phyloP scores from a whole-genome alignment of 2,888 invertebrate species.

The Dolichomitus sp. region DNA sequence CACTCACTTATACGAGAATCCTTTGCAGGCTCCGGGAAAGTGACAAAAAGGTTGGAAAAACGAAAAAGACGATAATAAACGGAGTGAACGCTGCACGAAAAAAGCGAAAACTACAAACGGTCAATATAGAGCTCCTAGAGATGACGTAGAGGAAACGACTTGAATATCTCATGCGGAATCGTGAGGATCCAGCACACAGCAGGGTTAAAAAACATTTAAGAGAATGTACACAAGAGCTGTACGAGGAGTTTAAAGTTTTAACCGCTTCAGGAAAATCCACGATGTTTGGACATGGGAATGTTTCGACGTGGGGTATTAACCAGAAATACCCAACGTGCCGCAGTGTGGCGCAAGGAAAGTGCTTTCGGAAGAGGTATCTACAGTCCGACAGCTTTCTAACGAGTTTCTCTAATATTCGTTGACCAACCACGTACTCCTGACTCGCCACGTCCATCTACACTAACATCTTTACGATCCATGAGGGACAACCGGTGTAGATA shows the following conservation, averaged over 20 bases:
- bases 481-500: background rate
- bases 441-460: background rate
- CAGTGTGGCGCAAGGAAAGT: background rate
- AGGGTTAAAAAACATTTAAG: background rate
- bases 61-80: conserved; percentile 7
- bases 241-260: background rate
- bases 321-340: background rate
- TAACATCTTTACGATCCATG: conserved; percentile 25
- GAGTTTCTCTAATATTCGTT: conserved; percentile 45
- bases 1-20: conserved; percentile 13
- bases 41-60: background rate
- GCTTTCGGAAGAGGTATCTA: background rate
- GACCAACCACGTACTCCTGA: background rate
- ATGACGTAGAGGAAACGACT: background rate
- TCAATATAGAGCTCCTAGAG: background rate
- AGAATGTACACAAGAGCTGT: background rate
- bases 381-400: conserved; percentile 30
- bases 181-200: background rate
- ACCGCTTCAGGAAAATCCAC: conserved; percentile 1
- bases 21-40: conserved; percentile 34
- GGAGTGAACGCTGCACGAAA: background rate
- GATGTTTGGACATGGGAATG: conserved; percentile 10
- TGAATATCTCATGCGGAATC: background rate
- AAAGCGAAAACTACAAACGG: conserved; percentile 16
- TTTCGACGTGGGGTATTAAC: conserved; percentile 25